Base-by-base conservation (phyloP, 1,140 invertebrate genomes). In the Drosophila arawakana region DNA sequence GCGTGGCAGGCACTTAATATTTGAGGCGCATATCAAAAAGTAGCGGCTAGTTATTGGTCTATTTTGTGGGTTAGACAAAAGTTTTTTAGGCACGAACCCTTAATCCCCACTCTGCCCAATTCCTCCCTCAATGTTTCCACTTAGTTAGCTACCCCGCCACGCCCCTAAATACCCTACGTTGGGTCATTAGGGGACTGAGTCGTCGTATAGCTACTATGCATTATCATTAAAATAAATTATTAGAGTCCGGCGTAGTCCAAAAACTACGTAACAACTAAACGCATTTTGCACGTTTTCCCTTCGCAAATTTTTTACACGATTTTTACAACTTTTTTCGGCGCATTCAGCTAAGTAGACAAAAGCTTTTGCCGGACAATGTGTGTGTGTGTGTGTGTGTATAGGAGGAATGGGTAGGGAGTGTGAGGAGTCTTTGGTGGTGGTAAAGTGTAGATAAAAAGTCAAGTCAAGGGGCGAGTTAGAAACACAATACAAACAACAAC, bases 141-240 rank as follows among this genome's bases (percentile, higher is more conserved):
- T 74, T 70, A 74, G 66, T 82, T 79, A 70, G 46, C 60, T 35
- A 50, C 65, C 8, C 21, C 47, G 69, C 6, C 25, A 30, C 6
- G 25, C 25, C 25, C 25, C 25, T 30, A 50, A 34, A 25, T 62
- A 13, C 52, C 34, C 25, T 49, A 10, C 18, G 41, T 13, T 58
- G 60, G 57, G 54, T 54, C 65, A 54, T 46, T 49, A 60, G 41
- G 46, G 46, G 55, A 44, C 44, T 37, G 47, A 62, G 62, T 76
- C 72, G 46, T 76, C 72, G 46, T 80, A 78, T 80, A 80, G 80
- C 80, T 54, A 74, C 54, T 63, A 81, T 90, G 86, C 86, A 90
- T 90, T 90, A 90, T 90, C 86, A 89, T 90, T 91, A 90, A 90
- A 86, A 91, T 90, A 91, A 90, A 90, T 83, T 90, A 90, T 90